phyloP scores from a whole-genome alignment of 2,888 invertebrate genomes.

The Clanis bilineata region DNA sequence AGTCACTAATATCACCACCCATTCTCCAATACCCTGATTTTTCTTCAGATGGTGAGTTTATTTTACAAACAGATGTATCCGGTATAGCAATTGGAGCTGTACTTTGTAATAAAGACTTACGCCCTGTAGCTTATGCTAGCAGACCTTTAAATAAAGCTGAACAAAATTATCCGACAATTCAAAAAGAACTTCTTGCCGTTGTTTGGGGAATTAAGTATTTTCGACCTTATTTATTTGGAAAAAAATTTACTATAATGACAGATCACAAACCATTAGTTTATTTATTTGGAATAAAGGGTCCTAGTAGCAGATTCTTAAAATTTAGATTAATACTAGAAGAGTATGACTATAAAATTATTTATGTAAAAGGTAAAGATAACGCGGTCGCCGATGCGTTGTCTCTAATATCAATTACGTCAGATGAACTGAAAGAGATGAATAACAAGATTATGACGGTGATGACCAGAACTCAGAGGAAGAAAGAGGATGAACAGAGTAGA shows the following conservation, averaged over 20 bases:
- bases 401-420: too few species aligned
- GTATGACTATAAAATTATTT: slow-evolving; percentile 15
- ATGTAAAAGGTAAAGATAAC: not conserved
- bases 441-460: too few species aligned
- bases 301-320: slow-evolving; percentile 22
- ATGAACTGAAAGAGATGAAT: too few species aligned
- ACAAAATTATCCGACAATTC: not conserved
- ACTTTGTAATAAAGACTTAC: not conserved
- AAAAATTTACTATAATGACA: too few species aligned
- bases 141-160: not conserved
- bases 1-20: too few species aligned
- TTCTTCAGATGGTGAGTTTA: not conserved
- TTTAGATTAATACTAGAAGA: slow-evolving; percentile 20
- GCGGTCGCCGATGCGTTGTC: too few species aligned
- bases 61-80: not conserved
- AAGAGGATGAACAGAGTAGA: too few species aligned
- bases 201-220: too few species aligned
- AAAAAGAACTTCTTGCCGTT: not conserved
- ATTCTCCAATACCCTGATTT: not conserved
- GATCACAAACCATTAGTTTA: too few species aligned
- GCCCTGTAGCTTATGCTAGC: not conserved
- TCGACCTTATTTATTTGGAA: too few species aligned
- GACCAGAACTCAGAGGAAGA: too few species aligned
- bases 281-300: slow-evolving; percentile 22
- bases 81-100: not conserved